Base-by-base conservation (phyloP, 2,888 invertebrate genomes). In the Synanthedon andrenaeformis region DNA sequence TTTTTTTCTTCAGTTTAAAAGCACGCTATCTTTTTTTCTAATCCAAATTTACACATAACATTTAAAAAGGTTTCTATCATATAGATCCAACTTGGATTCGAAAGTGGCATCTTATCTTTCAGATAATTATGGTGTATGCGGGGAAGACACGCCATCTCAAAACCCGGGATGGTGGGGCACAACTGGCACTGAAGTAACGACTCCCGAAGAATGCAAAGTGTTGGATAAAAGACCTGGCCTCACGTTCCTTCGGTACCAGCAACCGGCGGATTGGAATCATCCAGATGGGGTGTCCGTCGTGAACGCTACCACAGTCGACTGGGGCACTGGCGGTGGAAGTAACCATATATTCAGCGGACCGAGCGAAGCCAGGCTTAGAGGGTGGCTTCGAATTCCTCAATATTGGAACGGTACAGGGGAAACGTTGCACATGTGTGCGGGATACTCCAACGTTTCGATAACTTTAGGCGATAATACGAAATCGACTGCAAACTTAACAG, bases 131-230 rank as follows among this genome's bases (percentile, higher is more conserved):
- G 95, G 95, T 0, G 93, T 94, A 8, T 96, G 96, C 64, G 95
- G 95, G 0, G 95, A 95, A 69, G 94, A 94, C 65, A 93, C 93
- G 19, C 93, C 93, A 0, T 93, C 93, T 8, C 93, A 93, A 69
- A 92, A 92, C 60, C 92, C 93, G 0, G 95, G 95, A 0, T 97
- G 96, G 96, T 97, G 97, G 97, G 96, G 96, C 3, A 82, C 92
- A 1, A 92, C 93, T 56, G 96, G 96, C 17, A 92, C 92, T 0
- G 93, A 93, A 76, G 91, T 95, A 28, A 89, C 90, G 0, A 83
- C 88, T 45, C 92, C 96, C 0, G 91, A 93, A 41, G 91, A 94
- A 69, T 97, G 97, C 70, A 92, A 94, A 55, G 85, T 90, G 52
- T 81, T 92, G 61, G 95, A 95, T 74, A 92, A 92, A 59, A 89